Evolutionary conservation across 2,113 vertebrate species (phyloP), one percentile per base, ranked within the genome.

Genomic region (Lynx canadensis): DNA sequence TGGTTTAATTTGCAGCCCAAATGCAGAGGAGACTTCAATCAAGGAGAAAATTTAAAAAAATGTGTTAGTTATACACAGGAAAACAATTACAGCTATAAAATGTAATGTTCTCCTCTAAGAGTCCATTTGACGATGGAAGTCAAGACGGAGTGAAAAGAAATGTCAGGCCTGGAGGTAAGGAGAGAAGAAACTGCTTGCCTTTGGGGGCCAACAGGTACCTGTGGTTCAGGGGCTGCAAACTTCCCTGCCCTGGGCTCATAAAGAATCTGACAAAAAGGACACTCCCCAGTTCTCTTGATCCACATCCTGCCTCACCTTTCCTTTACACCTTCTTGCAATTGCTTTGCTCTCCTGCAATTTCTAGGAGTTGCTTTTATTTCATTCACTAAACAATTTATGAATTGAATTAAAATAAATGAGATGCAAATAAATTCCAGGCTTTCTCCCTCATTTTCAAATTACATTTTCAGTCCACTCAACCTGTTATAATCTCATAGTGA

Each of bases 401-500:
- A 98, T 98, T 96, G 97, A 98, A 98, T 98, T 98, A 98, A 97
- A 98, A 98, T 97, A 99, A 98, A 99, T 99, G 98, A 99, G 98
- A 99, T 99, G 98, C 99, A 99, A 99, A 99, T 98, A 98, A 98
- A 98, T 99, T 98, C 98, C 95, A 60, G 86, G 98, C 98, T 98
- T 99, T 99, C 98, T 98, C 98, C 97, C 97, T 98, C 60, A 94
- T 99, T 99, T 99, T 98, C 98, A 98, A 98, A 99, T 99, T 99
- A 98, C 98, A 99, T 99, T 99, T 99, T 99, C 98, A 98, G 99
- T 98, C 99, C 98, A 99, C 99, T 99, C 99, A 99, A 99, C 99
- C 99, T 99, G 98, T 98, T 99, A 99, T 98, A 99, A 99, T 99
- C 98, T 99, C 98, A 98, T 96, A 98, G 98, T 98, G 99, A 99